phyloP scores from a whole-genome alignment of 1,140 invertebrate genomes.

The Sminthurinus signatus region DNA sequence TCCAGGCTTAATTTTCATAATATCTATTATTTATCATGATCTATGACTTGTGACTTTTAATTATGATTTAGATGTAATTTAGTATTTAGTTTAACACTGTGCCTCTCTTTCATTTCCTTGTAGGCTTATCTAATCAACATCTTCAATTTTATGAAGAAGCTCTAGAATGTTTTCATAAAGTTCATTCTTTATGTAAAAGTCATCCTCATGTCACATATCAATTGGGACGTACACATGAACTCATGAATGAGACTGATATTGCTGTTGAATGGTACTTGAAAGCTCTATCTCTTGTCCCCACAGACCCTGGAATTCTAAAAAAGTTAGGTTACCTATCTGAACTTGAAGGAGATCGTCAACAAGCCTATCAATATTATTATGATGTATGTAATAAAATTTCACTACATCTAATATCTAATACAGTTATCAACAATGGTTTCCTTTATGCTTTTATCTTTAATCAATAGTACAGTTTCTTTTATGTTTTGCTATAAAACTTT shows the following conservation, averaged over 20 bases:
- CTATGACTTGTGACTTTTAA: too few species aligned
- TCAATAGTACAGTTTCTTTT: too few species aligned
- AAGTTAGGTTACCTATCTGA: conserved; percentile 82
- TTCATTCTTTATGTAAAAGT: conserved; percentile 67
- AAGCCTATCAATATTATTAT: conserved; percentile 85
- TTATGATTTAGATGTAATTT: too few species aligned
- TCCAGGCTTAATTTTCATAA: too few species aligned
- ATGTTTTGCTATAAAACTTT: not conserved
- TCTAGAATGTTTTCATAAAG: conserved; percentile 72
- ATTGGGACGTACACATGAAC: conserved; percentile 73
- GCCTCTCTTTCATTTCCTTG: too few species aligned
- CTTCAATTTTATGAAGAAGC: conserved; percentile 65
- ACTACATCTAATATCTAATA: not conserved
- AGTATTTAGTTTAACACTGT: too few species aligned
- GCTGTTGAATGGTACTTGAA: conserved; percentile 79
- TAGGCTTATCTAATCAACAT: conserved; percentile 65
- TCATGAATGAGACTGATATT: conserved; percentile 65
- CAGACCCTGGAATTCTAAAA: conserved; percentile 72
- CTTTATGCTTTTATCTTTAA: too few species aligned
- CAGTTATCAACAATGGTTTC: too few species aligned
- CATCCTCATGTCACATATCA: conserved; percentile 81
- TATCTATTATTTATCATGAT: too few species aligned
- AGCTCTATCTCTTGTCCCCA: conserved; percentile 70
- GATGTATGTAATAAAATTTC: conserved; percentile 59
- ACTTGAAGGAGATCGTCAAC: conserved; percentile 76